Percentiles rank a stretch among this genome's conserved stretches.
These are phyloP conservation scores for Caenorhabditis panamensis DNA, from an alignment of 2,888 invertebrate species.

Conservation along the genomic window DNA sequence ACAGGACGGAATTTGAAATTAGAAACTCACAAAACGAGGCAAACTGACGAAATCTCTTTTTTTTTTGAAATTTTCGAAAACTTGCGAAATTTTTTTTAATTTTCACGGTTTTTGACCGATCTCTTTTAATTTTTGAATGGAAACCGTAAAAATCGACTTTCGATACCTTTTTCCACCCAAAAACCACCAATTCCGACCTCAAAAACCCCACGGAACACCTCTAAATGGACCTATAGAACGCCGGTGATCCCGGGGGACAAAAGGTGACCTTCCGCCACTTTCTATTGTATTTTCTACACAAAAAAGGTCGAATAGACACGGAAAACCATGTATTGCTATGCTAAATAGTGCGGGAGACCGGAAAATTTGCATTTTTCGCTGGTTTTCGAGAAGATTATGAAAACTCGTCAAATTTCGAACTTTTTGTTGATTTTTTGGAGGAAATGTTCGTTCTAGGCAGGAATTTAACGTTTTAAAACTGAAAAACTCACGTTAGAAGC, in stretches of 20 bases:
- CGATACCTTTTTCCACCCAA: not conserved
- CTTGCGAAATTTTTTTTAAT: not conserved
- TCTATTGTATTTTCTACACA: slow-evolving; percentile 11
- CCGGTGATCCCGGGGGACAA: not conserved
- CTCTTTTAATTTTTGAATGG: not conserved
- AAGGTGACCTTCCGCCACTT: slow-evolving; percentile 12
- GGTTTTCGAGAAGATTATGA: not conserved
- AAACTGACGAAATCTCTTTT: not conserved
- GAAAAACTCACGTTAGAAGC: not conserved
- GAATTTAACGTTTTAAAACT: not conserved
- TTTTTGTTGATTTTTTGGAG: no score
- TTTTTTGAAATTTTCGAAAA: not conserved
- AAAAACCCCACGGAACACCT: not conserved
- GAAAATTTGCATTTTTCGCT: not conserved
- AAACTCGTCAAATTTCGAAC: no score
- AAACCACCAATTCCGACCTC: not conserved
- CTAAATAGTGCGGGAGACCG: no score
- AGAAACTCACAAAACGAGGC: no score
- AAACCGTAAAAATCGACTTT: not conserved
- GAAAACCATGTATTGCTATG: no score
- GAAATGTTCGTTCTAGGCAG: no score
- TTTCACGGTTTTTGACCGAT: not conserved
- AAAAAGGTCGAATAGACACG: not conserved
- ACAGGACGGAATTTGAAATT: no score
- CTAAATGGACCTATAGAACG: not conserved